Evolutionary conservation across 2,113 vertebrate species (phyloP), one percentile per base, ranked within the genome.

Genomic region (Gulo gulo): DNA sequence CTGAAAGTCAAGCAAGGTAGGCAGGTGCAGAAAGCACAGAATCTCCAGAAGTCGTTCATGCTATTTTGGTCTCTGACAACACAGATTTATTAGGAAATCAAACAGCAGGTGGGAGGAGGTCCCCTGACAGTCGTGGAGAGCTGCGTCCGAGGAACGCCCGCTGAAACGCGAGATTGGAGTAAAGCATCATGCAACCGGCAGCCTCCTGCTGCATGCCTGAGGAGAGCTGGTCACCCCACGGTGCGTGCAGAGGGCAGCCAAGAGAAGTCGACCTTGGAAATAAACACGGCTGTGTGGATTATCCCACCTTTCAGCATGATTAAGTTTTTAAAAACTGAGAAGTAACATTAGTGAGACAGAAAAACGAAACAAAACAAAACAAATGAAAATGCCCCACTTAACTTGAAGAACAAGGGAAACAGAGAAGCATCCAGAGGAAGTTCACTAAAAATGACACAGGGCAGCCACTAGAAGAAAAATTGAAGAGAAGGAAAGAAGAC

Each of bases 51-150:
- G 18, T 31, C 24, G 6, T 88, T 69, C n/a, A 1, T 74, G 34
- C 12, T 45, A 0, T 89, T 52, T 55, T 78, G 63, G 1, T 89
- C 63, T 92, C 42, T 52, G 55, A 76, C 29, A 55, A 94, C 7
- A 29, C 24, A 80, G 71, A 59, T 39, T 79, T 97, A 50, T 88
- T 67, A 74, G 69, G 67, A 88, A 88, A 80, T 26, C 57, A 76
- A 47, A 11, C 18, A 55, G 34, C 15, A 16, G 21, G 71, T n/a
- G 50, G 69, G 59, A 74, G 47, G n/a, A 34, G 15, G 63, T 23
- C 39, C 23, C 16, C 29, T 5, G 10, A 67, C 24, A 14, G 24
- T 26, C 52, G 14, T 29, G 1, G 12, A 6, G 47, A 36, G 67
- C 65, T 89, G 7, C 4, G 0, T 4, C 3, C 31, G 13, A 73